Conservation (phyloP, 2,113 vertebrate species). For the Pachypanchax playfairii region DNA sequence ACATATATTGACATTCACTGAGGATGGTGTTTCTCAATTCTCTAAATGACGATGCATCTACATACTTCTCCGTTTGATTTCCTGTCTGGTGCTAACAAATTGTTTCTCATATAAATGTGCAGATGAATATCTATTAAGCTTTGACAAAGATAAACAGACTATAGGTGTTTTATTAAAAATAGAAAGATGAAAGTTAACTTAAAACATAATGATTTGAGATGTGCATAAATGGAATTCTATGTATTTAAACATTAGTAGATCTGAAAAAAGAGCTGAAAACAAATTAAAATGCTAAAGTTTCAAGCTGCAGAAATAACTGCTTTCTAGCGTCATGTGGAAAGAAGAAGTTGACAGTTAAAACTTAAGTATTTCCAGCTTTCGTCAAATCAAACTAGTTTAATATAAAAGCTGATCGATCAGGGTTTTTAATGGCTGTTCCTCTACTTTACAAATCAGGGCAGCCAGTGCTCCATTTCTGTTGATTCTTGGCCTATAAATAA, state of each 20-base stretch:
- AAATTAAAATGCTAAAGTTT: not conserved
- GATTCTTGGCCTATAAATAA: too few species aligned
- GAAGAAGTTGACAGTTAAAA: too few species aligned
- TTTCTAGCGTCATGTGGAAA: too few species aligned
- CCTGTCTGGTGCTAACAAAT: slow-evolving; percentile 32
- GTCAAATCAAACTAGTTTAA: too few species aligned
- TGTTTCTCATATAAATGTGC: slow-evolving; percentile 11
- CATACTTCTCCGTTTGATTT: slow-evolving; percentile 36
- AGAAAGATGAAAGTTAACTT: not conserved
- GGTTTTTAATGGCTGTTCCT: too few species aligned
- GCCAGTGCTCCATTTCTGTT: too few species aligned
- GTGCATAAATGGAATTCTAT: not conserved
- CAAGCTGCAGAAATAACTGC: not conserved
- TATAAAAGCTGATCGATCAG: too few species aligned
- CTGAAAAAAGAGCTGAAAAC: too few species aligned
- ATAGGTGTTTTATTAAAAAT: too few species aligned
- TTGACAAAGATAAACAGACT: slow-evolving; percentile 10
- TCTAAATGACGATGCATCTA: slow-evolving; percentile 45
- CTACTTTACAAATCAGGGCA: too few species aligned
- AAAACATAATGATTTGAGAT: not conserved
- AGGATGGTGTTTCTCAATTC: slow-evolving; percentile 18
- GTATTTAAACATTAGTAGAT: slow-evolving; percentile 6
- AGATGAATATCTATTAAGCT: slow-evolving; percentile 44
- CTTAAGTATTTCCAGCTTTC: too few species aligned
- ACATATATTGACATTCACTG: slow-evolving; percentile 31